phyloP scores from a whole-genome alignment of 2,888 invertebrate genomes.

The Polydrusus cervinus region DNA sequence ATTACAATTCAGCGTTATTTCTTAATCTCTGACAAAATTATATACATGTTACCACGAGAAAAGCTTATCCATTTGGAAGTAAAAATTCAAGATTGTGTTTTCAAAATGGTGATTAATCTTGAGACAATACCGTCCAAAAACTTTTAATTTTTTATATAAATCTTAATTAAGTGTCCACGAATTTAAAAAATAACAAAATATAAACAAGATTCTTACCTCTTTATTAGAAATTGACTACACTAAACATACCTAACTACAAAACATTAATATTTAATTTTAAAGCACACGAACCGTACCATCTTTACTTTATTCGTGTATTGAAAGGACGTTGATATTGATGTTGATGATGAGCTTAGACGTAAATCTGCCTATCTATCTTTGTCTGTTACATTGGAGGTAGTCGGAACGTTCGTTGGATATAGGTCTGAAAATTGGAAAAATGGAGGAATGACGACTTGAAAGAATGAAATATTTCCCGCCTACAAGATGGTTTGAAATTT shows the following conservation, averaged over 20 bases:
- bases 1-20: background rate
- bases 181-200: background rate
- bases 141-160: slow-evolving; percentile 7
- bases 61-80: slow-evolving; percentile 18
- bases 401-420: slow-evolving; percentile 16
- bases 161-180: background rate
- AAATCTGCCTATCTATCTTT: background rate
- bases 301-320: slow-evolving; percentile 12
- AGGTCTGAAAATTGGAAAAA: slow-evolving; percentile 29
- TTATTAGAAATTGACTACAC: slow-evolving; percentile 24
- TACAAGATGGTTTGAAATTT: slow-evolving; percentile 28
- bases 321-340: slow-evolving; percentile 35
- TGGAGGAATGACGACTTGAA: slow-evolving; percentile 33
- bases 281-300: slow-evolving; percentile 39
- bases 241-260: slow-evolving; percentile 22
- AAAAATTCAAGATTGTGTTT: slow-evolving; percentile 11
- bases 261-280: slow-evolving; percentile 25
- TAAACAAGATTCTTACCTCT: slow-evolving; percentile 28
- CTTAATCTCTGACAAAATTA: background rate
- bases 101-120: slow-evolving; percentile 38
- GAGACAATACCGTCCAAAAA: slow-evolving; percentile 22
- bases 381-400: background rate
- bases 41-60: slow-evolving; percentile 5
- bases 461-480: slow-evolving; percentile 40
- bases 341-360: slow-evolving; percentile 21